Evolutionary conservation across 2,113 vertebrate genomes (phyloP), one percentile per base, ranked within the genome.

Genomic region (Xenotilapia caudafasciata): DNA sequence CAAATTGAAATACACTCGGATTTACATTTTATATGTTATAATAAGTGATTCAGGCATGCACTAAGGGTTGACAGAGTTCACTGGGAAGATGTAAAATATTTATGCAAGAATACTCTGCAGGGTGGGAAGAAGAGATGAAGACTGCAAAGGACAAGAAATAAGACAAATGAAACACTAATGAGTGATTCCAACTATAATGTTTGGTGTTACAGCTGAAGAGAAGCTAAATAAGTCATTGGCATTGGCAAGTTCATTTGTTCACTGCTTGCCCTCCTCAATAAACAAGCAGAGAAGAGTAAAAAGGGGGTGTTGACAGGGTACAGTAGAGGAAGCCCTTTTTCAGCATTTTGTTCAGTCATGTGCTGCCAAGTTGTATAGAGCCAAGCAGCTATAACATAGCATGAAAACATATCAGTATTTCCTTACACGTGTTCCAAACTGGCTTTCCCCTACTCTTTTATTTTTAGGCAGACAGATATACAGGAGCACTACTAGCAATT

Each of bases 31-130:
- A 89, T 79, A 83, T 80, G 77, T 79, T 80, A 88, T 79, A 86
- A 86, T 83, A 45, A 84, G 86, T 85, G 83, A 88, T 81, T 45
- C 80, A 89, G 75, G 88, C 87, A 84, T 86, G 88, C 68, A 45
- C 88, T 85, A 87, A 91, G 88, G 68, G 93, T 94, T 94, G 91
- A 90, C 87, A 84, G 94, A 89, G 93, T 96, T 95, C 94, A 93
- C 94, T 96, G 95, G 90, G 88, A 93, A 92, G 62, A 90, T 92
- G 90, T 96, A 84, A 96, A 96, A 96, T 96, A 96, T 96, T 95
- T 94, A 96, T 94, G 92, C 94, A 89, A 23, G 83, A 91, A 85
- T 91, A 94, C 80, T 86, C 89, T 88, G 90, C 84, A 85, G 92
- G 86, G 82, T 83, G 82, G 82, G 85, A 82, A 85, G 84, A 92